Evolutionary conservation across 2,113 vertebrate genomes (phyloP).

Genomic region (Tonatia bakeri): DNA sequence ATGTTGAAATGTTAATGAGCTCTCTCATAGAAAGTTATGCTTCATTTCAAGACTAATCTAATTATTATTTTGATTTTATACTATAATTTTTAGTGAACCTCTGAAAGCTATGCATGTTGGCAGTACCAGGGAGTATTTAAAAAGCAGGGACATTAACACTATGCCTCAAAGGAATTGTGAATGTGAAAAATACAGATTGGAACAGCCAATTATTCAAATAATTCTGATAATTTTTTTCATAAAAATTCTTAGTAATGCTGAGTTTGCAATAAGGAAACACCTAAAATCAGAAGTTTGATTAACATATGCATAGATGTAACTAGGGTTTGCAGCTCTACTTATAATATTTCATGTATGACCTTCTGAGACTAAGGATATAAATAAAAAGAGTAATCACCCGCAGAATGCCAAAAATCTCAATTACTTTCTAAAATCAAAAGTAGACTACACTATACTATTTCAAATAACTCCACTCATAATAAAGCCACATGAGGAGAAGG

Average conservation of each 20-base stretch:
- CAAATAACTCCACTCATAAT: not conserved
- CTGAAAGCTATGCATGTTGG: not conserved
- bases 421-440: not conserved
- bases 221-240: not conserved
- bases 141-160: not conserved
- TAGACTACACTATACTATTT: not conserved
- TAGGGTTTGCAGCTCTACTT: not conserved
- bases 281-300: not conserved
- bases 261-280: not conserved
- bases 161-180: not conserved
- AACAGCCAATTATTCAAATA: not conserved
- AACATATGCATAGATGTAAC: not conserved
- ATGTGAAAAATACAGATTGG: not conserved
- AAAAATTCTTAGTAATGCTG: not conserved
- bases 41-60: not conserved
- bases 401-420: not conserved
- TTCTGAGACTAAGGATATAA: not conserved
- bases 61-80: conserved; percentile 7
- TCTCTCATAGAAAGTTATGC: not conserved
- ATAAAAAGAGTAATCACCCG: not conserved
- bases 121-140: not conserved
- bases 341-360: not conserved
- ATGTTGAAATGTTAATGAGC: not conserved
- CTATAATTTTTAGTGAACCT: conserved; percentile 6
- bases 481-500: not conserved